Conservation (phyloP, 2,113 vertebrate genomes). For the Tor tambroides region DNA sequence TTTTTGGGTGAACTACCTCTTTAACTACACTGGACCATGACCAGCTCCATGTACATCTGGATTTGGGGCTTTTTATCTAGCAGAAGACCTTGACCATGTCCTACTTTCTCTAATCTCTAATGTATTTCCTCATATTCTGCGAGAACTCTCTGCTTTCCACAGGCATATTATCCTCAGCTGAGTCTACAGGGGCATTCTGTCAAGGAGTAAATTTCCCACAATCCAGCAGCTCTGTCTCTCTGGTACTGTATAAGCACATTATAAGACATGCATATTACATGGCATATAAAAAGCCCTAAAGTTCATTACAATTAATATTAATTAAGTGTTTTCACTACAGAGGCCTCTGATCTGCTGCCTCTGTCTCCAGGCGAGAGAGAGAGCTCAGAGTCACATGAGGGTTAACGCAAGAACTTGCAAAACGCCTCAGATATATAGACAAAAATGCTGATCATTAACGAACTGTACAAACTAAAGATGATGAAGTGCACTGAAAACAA, state of each 20-base stretch:
- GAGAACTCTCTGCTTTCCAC: conserved; percentile 4
- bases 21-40: not conserved
- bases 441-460: conserved; percentile 1
- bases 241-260: conserved; percentile 49
- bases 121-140: conserved; percentile 16
- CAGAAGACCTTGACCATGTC: conserved; percentile 2
- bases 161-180: conserved; percentile 19
- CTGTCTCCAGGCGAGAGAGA: conserved; percentile 30
- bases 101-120: conserved; percentile 26
- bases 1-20: not conserved
- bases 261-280: conserved; percentile 58
- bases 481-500: conserved; percentile 14
- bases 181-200: conserved; percentile 10
- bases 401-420: conserved; percentile 17
- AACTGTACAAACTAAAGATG: conserved; percentile 16
- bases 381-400: not conserved
- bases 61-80: not conserved
- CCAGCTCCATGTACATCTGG: not conserved
- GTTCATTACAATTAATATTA: conserved; percentile 56
- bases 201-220: conserved; percentile 27
- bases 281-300: conserved; percentile 47
- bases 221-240: conserved; percentile 24
- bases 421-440: not conserved
- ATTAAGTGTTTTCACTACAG: conserved; percentile 47
- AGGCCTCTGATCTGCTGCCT: conserved; percentile 43